Percentiles rank a stretch among this genome's conserved stretches.
Evolutionary conservation across 2,113 vertebrate species (phyloP).

Genomic region (Entomyzon cyanotis): DNA sequence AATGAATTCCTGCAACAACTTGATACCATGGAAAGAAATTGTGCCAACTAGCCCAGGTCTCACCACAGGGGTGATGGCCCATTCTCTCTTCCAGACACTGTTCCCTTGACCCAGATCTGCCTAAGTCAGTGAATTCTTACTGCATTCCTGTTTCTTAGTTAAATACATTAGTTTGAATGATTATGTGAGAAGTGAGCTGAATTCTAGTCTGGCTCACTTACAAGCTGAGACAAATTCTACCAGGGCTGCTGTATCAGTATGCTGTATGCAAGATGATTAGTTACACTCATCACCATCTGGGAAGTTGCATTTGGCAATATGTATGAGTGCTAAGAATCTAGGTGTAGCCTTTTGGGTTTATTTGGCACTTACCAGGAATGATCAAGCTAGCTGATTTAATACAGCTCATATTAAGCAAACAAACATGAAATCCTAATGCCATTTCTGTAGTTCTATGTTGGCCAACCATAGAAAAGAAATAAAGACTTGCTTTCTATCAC

Average conservation of each 20-base stretch:
- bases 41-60: neutral
- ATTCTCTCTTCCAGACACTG: neutral
- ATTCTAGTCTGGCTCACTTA: neutral
- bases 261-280: neutral
- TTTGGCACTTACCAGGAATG: neutral
- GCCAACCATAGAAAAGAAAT: neutral
- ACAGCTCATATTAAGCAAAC: neutral
- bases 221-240: neutral
- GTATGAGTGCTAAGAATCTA: neutral
- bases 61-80: accelerated
- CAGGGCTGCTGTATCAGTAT: neutral
- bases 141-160: neutral
- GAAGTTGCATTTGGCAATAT: neutral
- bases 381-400: neutral
- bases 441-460: neutral
- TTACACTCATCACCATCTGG: neutral
- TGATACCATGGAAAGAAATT: neutral
- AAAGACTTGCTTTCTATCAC: neutral
- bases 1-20: neutral
- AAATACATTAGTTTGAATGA: neutral
- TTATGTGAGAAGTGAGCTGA: neutral
- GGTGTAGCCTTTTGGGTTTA: neutral
- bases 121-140: neutral
- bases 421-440: neutral
- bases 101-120: neutral